phyloP scores from a whole-genome alignment of 2,888 invertebrate genomes.

The Alentia gelatinosa region DNA sequence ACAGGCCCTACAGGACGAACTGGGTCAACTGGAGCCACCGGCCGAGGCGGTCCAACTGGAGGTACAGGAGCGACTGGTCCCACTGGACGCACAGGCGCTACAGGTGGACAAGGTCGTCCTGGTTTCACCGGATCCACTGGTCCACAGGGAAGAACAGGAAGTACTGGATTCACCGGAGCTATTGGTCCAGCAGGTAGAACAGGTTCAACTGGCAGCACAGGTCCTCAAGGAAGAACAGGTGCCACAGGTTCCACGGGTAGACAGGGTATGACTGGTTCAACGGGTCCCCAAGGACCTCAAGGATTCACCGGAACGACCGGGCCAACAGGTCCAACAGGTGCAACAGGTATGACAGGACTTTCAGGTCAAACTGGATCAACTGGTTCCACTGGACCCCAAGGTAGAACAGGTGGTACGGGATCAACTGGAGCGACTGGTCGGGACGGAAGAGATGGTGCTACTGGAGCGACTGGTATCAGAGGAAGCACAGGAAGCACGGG shows the following conservation, averaged over 20 bases:
- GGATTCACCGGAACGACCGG: constrained; percentile 55
- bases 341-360: constrained; percentile 55
- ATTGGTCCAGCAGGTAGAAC: constrained; percentile 55
- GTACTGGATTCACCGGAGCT: constrained; percentile 46
- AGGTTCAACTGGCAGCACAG: constrained; percentile 55
- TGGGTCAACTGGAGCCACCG: constrained; percentile 53
- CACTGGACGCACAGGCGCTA: constrained; percentile 56
- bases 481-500: constrained; percentile 50
- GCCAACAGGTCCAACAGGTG: constrained; percentile 37
- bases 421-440: constrained; percentile 50
- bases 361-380: constrained; percentile 59
- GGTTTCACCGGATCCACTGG: constrained; percentile 30
- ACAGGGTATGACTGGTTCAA: constrained; percentile 50
- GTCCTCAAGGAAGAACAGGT: constrained; percentile 56
- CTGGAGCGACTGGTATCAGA: constrained; percentile 36
- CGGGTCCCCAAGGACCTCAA: constrained; percentile 32
- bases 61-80: constrained; percentile 3
- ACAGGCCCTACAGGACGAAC: constrained; percentile 46
- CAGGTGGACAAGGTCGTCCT: constrained; percentile 28
- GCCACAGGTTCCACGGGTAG: constrained; percentile 35
- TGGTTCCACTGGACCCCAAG: constrained; percentile 58
- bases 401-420: constrained; percentile 59
- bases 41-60: constrained; percentile 51
- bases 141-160: constrained; percentile 42
- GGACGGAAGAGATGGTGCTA: constrained; percentile 50